Conservation (phyloP, 53 echinoderm and acorn worm species). For the Stichopus horrens region DNA sequence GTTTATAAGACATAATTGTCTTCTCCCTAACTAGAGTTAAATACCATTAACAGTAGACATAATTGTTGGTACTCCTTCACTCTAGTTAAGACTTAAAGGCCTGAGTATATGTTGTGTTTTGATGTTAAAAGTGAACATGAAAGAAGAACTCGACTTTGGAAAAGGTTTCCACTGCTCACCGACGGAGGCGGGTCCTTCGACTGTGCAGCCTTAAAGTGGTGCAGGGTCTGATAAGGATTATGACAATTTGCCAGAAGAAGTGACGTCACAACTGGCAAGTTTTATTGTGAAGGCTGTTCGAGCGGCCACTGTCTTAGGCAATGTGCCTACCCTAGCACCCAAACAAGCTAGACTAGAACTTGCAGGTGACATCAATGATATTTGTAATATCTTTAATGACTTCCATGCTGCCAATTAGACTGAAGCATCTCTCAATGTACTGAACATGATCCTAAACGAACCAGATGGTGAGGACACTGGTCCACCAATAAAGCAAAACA, state of each 20-base stretch:
- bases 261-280: neutral
- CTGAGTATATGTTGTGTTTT: too few relatives aligned
- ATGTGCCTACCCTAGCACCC: neutral
- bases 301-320: neutral
- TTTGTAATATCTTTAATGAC: neutral
- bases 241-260: neutral
- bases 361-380: neutral
- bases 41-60: too few relatives aligned
- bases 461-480: too few relatives aligned
- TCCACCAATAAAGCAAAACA: neutral
- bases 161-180: too few relatives aligned
- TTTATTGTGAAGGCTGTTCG: neutral
- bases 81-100: too few relatives aligned
- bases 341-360: constrained; percentile 5
- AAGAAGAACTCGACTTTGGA: too few relatives aligned
- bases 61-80: too few relatives aligned
- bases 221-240: neutral
- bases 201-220: neutral
- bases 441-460: neutral
- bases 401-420: neutral
- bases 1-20: too few relatives aligned
- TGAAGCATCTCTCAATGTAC: neutral
- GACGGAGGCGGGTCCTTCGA: constrained; percentile 2
- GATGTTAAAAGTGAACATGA: too few relatives aligned
- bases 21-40: too few relatives aligned